Percentiles rank a stretch among this genome's conserved stretches.
These are phyloP conservation scores for Synergus itoensis DNA, from an alignment of 2,888 invertebrate species.

Conservation along the genomic window DNA sequence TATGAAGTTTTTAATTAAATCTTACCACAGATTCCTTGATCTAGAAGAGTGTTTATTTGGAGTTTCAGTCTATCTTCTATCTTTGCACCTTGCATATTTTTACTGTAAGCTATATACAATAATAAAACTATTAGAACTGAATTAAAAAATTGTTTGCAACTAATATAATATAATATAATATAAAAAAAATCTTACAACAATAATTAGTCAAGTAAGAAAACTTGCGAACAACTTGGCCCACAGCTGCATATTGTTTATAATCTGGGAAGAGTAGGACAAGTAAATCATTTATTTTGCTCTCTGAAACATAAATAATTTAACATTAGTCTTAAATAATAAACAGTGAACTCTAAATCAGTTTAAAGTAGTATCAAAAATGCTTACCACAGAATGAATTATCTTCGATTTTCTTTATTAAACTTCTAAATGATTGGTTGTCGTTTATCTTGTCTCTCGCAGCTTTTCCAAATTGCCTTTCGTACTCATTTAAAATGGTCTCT, in stretches of 20 bases:
- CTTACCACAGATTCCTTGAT: not conserved
- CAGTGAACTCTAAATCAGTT: too few species aligned
- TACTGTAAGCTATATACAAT: not conserved
- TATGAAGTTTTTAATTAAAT: not conserved
- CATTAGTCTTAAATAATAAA: not conserved
- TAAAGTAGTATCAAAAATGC: not conserved
- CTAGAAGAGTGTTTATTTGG: not conserved
- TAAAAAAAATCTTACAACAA: not conserved
- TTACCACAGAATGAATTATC: conserved; percentile 10
- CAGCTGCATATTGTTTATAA: conserved; percentile 2
- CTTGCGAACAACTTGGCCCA: not conserved
- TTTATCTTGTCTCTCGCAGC: not conserved
- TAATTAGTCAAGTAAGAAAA: not conserved
- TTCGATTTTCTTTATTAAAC: conserved; percentile 10
- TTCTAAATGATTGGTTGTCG: not conserved
- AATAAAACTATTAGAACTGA: not conserved
- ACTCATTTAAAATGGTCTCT: conserved; percentile 15
- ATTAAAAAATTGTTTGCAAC: too few species aligned
- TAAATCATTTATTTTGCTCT: not conserved
- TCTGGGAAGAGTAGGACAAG: not conserved
- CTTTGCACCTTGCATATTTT: not conserved
- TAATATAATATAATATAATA: too few species aligned
- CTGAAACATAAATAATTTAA: not conserved
- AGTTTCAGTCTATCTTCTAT: not conserved
- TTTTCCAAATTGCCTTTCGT: conserved; percentile 12